Base-by-base conservation (phyloP, 2,888 invertebrate species). In the Mycalesis mineus region DNA sequence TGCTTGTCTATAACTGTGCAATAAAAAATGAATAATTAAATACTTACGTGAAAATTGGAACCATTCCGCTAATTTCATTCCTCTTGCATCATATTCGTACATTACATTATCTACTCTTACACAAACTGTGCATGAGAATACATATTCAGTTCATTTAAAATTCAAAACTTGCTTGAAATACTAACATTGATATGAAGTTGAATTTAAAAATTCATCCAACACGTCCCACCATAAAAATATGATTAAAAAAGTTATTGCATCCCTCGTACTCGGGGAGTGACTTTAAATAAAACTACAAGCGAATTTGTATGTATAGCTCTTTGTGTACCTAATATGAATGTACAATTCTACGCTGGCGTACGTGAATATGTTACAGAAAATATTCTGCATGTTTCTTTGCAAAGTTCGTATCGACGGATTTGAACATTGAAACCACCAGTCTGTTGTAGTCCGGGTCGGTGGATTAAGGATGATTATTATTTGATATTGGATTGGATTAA, bases 241-340 rank as follows among this genome's bases (percentile, higher is more conserved):
- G 58, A 63, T 63, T 62, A 50, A 61, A 63, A 65, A 63, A 61
- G 61, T 63, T 61, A 61, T 57, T 45, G 58, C 55, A 14, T 40
- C 49, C 36, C 36, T 15, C 56, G 60, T 58, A 57, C 55, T 53
- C 59, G 57, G 63, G 68, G 56, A 66, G 55, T 63, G 62, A 66
- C 69, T 70, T 62, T 71, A 73, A 74, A 77, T 75, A 74, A 78
- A 74, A 71, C 65, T 70, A 66, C 36, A 48, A 13, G 8, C 1
- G 7, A 7, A 28, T 17, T 6, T 22, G 11, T 6, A 22, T 17
- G 22, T 22, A 15, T 11, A 28, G 9, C 6, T 65, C 66, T 57
- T 68, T 66, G 65, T 63, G 67, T 65, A n/a, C n/a, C n/a, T n/a
- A 63, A 66, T 62, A 67, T 63, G 66, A 64, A 55, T 65, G 63